A percentile compares a stretch with the other conserved stretches of the same genome.
Evolutionary conservation across 1,140 invertebrate species (phyloP).

Genomic region (Eulimnadia texana): DNA sequence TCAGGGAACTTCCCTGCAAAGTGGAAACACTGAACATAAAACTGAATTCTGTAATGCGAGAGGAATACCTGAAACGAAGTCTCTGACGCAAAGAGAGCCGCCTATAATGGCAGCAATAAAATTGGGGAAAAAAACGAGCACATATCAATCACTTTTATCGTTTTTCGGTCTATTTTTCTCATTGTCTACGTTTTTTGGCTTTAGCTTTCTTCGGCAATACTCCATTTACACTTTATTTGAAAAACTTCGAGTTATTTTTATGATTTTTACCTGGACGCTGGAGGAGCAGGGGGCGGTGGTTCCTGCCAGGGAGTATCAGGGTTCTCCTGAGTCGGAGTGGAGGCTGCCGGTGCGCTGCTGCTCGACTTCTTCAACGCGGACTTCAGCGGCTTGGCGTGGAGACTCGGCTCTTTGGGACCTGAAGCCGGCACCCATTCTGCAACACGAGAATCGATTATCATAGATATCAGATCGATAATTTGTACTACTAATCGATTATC

Average conservation of each 20-base stretch:
- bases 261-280: slow-evolving; percentile 2
- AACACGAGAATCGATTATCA: background rate
- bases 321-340: slow-evolving; percentile 56
- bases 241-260: too few species aligned
- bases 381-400: slow-evolving; percentile 76
- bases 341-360: slow-evolving; percentile 40
- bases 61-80: slow-evolving; percentile 77
- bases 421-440: slow-evolving; percentile 81
- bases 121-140: background rate
- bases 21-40: too few species aligned
- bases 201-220: background rate
- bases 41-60: background rate
- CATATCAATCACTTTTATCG: background rate
- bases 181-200: background rate
- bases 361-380: slow-evolving; percentile 77
- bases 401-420: slow-evolving; percentile 42
- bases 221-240: too few species aligned
- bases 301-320: slow-evolving; percentile 41
- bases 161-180: background rate
- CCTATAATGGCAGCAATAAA: slow-evolving; percentile 34
- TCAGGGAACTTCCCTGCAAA: too few species aligned
- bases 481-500: background rate
- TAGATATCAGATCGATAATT: background rate
- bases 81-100: slow-evolving; percentile 71
- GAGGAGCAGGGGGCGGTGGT: slow-evolving; percentile 10